Percentiles rank a stretch among this genome's conserved stretches.
phyloP scores from a whole-genome alignment of 2,888 invertebrate genomes.

The Reticulitermes lucifugus region DNA sequence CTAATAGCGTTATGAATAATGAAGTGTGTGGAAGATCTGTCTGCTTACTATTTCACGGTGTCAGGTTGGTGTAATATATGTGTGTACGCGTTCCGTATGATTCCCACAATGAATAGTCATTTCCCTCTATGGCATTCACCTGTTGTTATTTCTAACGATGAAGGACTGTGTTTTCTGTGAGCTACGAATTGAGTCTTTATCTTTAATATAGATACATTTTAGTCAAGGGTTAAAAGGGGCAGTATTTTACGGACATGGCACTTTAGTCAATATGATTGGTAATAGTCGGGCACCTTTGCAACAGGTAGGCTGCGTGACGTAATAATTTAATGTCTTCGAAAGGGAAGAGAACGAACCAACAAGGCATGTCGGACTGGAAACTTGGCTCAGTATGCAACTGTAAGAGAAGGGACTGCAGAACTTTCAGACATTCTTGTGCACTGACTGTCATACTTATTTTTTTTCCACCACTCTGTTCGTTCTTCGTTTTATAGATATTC shows the following conservation, averaged over 20 bases:
- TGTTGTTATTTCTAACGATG: no score
- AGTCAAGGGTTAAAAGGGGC: not conserved
- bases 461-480: no score
- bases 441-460: no score
- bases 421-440: no score
- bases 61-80: not conserved
- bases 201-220: no score
- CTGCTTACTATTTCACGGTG: not conserved
- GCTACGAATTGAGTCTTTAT: no score
- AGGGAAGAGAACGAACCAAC: not conserved
- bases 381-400: not conserved
- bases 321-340: not conserved
- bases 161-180: no score
- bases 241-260: not conserved
- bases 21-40: not conserved
- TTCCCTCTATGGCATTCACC: no score
- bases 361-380: constrained; percentile 1
- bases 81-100: not conserved
- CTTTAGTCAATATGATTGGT: constrained; percentile 14
- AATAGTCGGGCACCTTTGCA: not conserved
- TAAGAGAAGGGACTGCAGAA: no score
- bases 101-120: no score
- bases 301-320: not conserved
- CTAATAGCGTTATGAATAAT: not conserved
- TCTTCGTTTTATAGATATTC: no score